A percentile compares a stretch with the other conserved stretches of the same genome.
These are phyloP conservation scores for Orestias chungarensis DNA, from an alignment of 2,797 vertebrate genomes.

Conservation along the genomic window DNA sequence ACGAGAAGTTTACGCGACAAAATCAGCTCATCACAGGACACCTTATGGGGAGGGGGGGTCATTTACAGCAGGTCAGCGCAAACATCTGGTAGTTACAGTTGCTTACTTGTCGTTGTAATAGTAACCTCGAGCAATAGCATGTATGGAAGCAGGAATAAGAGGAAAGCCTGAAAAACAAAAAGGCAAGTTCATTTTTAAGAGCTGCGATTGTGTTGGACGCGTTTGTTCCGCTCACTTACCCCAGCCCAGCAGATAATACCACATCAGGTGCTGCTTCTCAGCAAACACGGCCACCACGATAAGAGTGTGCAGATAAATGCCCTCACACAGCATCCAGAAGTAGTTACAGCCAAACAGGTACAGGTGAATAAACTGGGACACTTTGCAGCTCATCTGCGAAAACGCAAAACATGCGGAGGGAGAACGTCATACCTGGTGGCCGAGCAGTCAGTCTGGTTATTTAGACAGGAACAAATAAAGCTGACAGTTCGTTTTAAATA, in stretches of 20 bases:
- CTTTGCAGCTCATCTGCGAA: conserved; percentile 91
- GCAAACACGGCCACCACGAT: conserved; percentile 98
- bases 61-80: conserved; percentile 16
- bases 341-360: conserved; percentile 97
- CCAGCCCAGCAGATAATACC: conserved; percentile 98
- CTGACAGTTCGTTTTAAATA: too few relatives aligned
- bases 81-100: not conserved
- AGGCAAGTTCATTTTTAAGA: not conserved
- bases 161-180: conserved; percentile 86
- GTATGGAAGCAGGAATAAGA: conserved; percentile 91
- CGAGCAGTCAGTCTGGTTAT: not conserved
- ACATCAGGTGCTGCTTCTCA: conserved; percentile 95
- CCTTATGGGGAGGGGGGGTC: conserved; percentile 23
- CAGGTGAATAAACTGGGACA: conserved; percentile 91
- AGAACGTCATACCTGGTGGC: not conserved
- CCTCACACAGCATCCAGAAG: conserved; percentile 99
- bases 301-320: conserved; percentile 96
- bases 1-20: conserved; percentile 14
- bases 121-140: conserved; percentile 89
- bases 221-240: conserved; percentile 76
- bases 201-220: too few relatives aligned
- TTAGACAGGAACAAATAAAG: not conserved
- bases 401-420: not conserved
- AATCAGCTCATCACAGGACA: conserved; percentile 9
- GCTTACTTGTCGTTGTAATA: conserved; percentile 98